A percentile compares a stretch with the other conserved stretches of the same genome.
Evolutionary conservation across 1,140 invertebrate species (phyloP).

Genomic region (Drosophila kohkoa): DNA sequence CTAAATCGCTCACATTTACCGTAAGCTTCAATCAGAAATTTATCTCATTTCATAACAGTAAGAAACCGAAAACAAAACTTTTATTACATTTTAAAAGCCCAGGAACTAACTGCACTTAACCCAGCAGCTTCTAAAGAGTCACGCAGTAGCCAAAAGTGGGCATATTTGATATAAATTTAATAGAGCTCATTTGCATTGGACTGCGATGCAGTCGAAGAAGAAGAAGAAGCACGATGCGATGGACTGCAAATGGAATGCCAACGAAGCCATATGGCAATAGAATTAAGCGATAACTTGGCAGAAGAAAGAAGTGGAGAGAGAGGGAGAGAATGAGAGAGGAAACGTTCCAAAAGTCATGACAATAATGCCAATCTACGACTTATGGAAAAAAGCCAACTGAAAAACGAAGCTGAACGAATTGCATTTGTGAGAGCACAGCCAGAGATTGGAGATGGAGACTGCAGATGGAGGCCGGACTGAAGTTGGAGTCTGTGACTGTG

Average conservation of each 20-base stretch:
- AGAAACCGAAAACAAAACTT: slow-evolving; percentile 23
- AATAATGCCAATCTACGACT: slow-evolving; percentile 84
- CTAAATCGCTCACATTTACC: slow-evolving; percentile 3
- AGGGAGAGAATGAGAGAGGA: background rate
- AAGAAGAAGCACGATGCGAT: slow-evolving; percentile 8
- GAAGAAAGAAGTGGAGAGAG: background rate
- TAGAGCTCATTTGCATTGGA: slow-evolving; percentile 73
- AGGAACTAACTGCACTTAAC: slow-evolving; percentile 51
- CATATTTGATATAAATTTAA: slow-evolving; percentile 65
- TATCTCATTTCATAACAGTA: slow-evolving; percentile 19
- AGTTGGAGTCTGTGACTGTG: slow-evolving; percentile 22
- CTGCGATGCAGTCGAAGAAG: background rate
- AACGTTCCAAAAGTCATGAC: slow-evolving; percentile 57
- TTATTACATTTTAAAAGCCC: slow-evolving; percentile 49
- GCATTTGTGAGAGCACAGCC: slow-evolving; percentile 55
- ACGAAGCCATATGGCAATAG: slow-evolving; percentile 61
- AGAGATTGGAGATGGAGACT: slow-evolving; percentile 19
- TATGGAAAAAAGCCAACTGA: slow-evolving; percentile 65
- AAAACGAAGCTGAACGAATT: slow-evolving; percentile 81
- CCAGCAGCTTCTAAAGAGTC: slow-evolving; percentile 12
- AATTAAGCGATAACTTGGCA: slow-evolving; percentile 62
- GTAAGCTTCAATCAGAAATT: slow-evolving; percentile 10
- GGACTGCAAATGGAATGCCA: slow-evolving; percentile 47
- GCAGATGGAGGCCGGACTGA: slow-evolving; percentile 15
- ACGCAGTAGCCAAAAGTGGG: slow-evolving; percentile 47